phyloP scores from a whole-genome alignment of 2,113 vertebrate genomes.

The Eclectus roratus region DNA sequence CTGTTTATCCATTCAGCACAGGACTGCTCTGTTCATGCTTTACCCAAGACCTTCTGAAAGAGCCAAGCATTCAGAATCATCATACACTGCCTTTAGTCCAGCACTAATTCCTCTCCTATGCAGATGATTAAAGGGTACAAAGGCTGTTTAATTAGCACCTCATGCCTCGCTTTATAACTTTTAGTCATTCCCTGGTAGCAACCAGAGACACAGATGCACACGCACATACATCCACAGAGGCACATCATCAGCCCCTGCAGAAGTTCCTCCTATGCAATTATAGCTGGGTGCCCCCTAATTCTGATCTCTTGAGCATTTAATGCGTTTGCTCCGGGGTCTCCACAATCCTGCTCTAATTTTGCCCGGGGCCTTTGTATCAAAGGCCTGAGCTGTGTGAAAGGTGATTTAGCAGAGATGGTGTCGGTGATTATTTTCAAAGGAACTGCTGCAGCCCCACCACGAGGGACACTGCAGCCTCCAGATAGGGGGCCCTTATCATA shows the following conservation, averaged over 20 bases:
- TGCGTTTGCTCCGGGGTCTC: slow-evolving; percentile 58
- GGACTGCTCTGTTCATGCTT: background rate
- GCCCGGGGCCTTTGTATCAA: slow-evolving; percentile 71
- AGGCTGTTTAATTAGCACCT: background rate
- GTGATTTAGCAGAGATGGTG: slow-evolving; percentile 75
- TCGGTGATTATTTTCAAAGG: slow-evolving; percentile 73
- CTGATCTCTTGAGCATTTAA: slow-evolving; percentile 67
- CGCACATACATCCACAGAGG: background rate
- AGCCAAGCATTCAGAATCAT: background rate
- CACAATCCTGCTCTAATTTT: slow-evolving; percentile 72
- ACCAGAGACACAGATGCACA: background rate
- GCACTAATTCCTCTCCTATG: background rate
- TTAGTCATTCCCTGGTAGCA: background rate
- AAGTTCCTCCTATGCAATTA: slow-evolving; percentile 57
- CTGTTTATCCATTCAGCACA: background rate
- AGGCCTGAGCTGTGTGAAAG: slow-evolving; percentile 72
- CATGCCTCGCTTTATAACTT: background rate
- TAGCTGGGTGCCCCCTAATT: slow-evolving; percentile 58
- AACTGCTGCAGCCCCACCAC: slow-evolving; percentile 72
- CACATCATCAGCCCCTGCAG: background rate
- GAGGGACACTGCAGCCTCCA: slow-evolving; percentile 73
- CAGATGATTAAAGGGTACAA: background rate
- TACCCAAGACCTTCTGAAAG: background rate
- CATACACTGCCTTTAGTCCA: background rate
- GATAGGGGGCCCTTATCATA: slow-evolving; percentile 75